These are phyloP conservation scores for Cantharis flavilabris DNA, from an alignment of 2,888 invertebrate genomes.

Conservation along the genomic window DNA sequence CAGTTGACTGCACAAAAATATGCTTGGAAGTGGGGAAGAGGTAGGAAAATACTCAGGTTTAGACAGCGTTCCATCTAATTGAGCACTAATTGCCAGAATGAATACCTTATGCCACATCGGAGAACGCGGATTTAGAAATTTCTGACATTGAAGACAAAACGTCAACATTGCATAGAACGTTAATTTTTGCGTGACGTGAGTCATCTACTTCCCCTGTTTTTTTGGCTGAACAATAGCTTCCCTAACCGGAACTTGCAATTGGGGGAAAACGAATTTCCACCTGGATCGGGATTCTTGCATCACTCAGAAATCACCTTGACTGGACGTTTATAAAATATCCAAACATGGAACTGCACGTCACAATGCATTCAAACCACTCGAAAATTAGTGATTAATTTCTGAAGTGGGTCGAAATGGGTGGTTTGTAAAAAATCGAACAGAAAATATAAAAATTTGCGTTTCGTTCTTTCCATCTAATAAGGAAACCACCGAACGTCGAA, in stretches of 20 bases:
- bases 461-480: not conserved
- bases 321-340: not conserved
- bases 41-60: not conserved
- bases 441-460: not conserved
- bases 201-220: not conserved
- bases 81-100: not conserved
- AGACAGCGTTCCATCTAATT: not conserved
- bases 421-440: not conserved
- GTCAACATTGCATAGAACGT: not conserved
- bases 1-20: not conserved
- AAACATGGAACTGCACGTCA: not conserved
- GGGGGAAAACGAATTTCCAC: not conserved
- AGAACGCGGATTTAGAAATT: not conserved
- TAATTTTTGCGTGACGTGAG: not conserved
- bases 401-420: not conserved
- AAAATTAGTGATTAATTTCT: not conserved
- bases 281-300: not conserved
- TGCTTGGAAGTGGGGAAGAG: not conserved
- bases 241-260: not conserved
- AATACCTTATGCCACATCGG: not conserved
- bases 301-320: not conserved
- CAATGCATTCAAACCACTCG: not conserved
- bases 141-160: not conserved
- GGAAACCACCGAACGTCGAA: not conserved
- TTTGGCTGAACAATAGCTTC: not conserved